Evolutionary conservation across 1,140 invertebrate species (phyloP), one percentile per base, ranked within the genome.

Genomic region (Trachymyrmex septentrionalis): DNA sequence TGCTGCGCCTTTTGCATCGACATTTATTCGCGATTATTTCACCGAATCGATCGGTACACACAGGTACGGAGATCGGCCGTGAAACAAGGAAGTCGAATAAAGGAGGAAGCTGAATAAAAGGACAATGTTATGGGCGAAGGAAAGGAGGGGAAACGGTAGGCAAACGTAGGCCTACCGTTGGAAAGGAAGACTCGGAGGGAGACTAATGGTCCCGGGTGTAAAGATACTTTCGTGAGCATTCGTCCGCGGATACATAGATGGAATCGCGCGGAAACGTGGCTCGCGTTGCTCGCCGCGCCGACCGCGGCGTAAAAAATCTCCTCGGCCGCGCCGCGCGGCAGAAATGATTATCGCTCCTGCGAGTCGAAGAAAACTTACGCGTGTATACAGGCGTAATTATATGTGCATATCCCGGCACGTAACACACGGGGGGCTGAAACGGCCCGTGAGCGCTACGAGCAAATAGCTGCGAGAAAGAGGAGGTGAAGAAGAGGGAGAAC

Each of bases 361-460:
- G 85, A 85, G 85, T 84, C 86, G 86, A 87, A 87, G 86, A 87
- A 84, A 87, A 87, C 66, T 87, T 75, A 86, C 55, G 87, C 84
- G 85, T 86, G 88, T 90, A 85, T 86, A 75, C 80, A 67, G 85
- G 85, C 85, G 76, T 90, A 88, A 90, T 89, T 90, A 88, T 89
- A 90, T 86, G 73, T 88, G 82, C 76, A 87, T 86, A 88, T 81
- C 80, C 57, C 85, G 55, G 73, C 80, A 88, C 73, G 85, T 86
- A 89, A 89, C 69, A 50, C 80, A 90, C 85, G 80, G 63, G 64
- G 80, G 63, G 64, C 67, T 82, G 80, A 82, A 88, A 90, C 87
- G 73, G 87, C 67, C 78, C 85, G 89, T 71, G 75, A 86, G 44
- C 67, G 85, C 80, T 84, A 85, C 55, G 80, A 86, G 85, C 81